Evolutionary conservation across 2,888 invertebrate species (phyloP).

Genomic region (Mythimna ferrago): DNA sequence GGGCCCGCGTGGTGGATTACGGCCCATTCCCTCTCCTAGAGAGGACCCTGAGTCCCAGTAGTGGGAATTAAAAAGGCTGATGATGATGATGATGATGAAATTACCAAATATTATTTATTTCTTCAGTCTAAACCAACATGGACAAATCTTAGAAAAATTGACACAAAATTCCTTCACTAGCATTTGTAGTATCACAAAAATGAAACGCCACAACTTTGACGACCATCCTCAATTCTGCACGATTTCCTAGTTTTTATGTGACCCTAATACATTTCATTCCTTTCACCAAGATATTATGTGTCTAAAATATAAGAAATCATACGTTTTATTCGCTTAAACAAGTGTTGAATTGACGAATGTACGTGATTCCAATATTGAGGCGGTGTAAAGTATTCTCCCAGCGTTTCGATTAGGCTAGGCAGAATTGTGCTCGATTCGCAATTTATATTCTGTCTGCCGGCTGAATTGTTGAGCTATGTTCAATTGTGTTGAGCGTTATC

Average conservation of each 20-base stretch:
- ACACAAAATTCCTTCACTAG: neutral
- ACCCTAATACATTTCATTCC: constrained; percentile 34
- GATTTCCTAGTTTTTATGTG: constrained; percentile 18
- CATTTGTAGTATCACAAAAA: constrained; percentile 10
- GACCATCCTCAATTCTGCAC: neutral
- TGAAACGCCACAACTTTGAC: neutral
- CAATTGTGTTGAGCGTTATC: constrained; percentile 56
- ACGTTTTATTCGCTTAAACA: constrained; percentile 63
- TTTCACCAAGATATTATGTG: constrained; percentile 41
- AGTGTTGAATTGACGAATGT: constrained; percentile 66
- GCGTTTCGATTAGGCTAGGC: constrained; percentile 62
- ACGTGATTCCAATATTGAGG: constrained; percentile 57
- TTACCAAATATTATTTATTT: too few species aligned
- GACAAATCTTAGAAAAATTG: neutral
- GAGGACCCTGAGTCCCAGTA: too few species aligned
- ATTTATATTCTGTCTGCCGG: constrained; percentile 59
- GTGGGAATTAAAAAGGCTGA: too few species aligned
- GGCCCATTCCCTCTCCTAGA: too few species aligned
- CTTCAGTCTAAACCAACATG: neutral
- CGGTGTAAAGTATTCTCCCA: constrained; percentile 50
- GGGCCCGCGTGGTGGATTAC: too few species aligned
- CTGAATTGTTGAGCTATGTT: constrained; percentile 58
- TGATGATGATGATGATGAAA: too few species aligned
- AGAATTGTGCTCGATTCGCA: constrained; percentile 47
- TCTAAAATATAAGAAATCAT: constrained; percentile 60